Evolutionary conservation across 2,113 vertebrate genomes (phyloP).

Genomic region (Xyliphius kryptos): DNA sequence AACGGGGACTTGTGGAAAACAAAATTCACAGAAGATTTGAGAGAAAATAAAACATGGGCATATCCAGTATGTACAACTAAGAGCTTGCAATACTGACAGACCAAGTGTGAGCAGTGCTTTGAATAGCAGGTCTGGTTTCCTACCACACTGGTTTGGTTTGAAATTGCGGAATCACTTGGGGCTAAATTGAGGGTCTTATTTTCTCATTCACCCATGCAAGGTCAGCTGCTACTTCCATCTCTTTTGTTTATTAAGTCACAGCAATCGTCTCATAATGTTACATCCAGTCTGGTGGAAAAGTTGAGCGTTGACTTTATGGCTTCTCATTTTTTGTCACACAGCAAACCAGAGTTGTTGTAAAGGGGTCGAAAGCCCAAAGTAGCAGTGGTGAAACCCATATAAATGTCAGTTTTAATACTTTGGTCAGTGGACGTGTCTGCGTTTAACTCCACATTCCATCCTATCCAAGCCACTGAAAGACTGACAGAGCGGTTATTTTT

Average conservation of each 20-base stretch:
- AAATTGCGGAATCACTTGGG: constrained; percentile 40
- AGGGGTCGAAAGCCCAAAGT: constrained; percentile 52
- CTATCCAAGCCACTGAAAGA: constrained; percentile 55
- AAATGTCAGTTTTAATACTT: constrained; percentile 51
- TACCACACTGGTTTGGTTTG: constrained; percentile 37
- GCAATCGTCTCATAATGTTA: constrained; percentile 59
- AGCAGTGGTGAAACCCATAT: constrained; percentile 50
- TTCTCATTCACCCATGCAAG: constrained; percentile 49
- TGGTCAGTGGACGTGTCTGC: constrained; percentile 55
- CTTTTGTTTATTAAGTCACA: constrained; percentile 57
- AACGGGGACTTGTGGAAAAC: no score
- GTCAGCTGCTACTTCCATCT: constrained; percentile 59
- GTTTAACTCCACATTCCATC: constrained; percentile 58
- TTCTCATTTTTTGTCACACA: constrained; percentile 43
- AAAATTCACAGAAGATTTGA: no score
- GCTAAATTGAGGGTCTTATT: constrained; percentile 47
- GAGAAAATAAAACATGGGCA: constrained; percentile 47
- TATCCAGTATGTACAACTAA: constrained; percentile 40
- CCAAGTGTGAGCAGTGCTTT: constrained; percentile 31
- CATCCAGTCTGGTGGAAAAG: constrained; percentile 56
- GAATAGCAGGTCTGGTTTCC: constrained; percentile 45
- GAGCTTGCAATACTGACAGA: no score
- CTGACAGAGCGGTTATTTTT: constrained; percentile 51
- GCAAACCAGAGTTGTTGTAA: constrained; percentile 48
- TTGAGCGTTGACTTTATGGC: constrained; percentile 58